A percentile compares a stretch with the other conserved stretches of the same genome.
These are phyloP conservation scores for Meriones unguiculatus DNA, from an alignment of 2,113 vertebrate genomes.

Conservation along the genomic window DNA sequence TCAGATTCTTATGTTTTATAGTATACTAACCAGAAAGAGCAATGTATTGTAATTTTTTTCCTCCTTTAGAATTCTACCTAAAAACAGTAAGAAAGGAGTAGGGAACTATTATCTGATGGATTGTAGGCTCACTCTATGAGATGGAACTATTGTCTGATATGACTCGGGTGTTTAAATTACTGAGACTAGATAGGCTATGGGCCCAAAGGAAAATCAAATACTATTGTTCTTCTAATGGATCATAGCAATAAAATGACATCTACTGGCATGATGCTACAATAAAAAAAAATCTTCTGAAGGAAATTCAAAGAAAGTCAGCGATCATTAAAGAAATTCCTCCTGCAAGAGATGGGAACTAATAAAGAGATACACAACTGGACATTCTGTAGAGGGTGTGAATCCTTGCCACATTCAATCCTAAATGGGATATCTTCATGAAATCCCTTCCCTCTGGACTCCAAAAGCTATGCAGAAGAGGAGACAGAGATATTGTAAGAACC, in stretches of 20 bases:
- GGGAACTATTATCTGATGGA: not conserved
- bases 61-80: not conserved
- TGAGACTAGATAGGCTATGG: not conserved
- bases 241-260: not conserved
- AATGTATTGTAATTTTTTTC: not conserved
- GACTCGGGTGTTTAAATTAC: not conserved
- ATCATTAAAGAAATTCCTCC: not conserved
- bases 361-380: not conserved
- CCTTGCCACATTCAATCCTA: not conserved
- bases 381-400: not conserved
- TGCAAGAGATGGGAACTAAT: not conserved
- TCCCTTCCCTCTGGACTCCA: not conserved
- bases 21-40: not conserved
- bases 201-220: not conserved
- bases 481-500: not conserved
- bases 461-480: not conserved
- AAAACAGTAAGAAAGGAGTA: not conserved
- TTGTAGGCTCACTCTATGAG: not conserved
- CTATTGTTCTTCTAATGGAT: not conserved
- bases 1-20: not conserved
- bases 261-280: not conserved
- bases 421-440: not conserved
- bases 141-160: not conserved
- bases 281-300: too few relatives aligned
- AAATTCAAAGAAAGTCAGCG: not conserved